Conservation (phyloP, 1,140 invertebrate genomes). For the Heliothis subflexa region DNA sequence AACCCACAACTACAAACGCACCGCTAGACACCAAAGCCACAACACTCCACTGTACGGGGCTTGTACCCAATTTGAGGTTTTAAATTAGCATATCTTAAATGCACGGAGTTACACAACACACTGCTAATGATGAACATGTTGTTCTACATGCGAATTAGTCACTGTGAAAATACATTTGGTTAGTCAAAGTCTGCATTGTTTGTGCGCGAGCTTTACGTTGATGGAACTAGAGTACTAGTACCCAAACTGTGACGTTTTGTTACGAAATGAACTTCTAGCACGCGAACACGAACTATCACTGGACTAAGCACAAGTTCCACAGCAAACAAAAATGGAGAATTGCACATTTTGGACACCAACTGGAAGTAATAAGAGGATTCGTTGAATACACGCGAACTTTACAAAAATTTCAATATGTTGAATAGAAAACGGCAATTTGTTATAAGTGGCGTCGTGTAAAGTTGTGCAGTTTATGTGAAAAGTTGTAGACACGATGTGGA, state of each 20-base stretch:
- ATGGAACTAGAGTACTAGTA: neutral
- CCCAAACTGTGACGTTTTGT: slow-evolving; percentile 20
- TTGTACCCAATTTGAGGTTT: slow-evolving; percentile 49
- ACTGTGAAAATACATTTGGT: slow-evolving; percentile 32
- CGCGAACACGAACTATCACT: slow-evolving; percentile 1
- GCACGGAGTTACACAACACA: slow-evolving; percentile 42
- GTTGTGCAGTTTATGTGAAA: slow-evolving; percentile 66
- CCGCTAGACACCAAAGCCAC: slow-evolving; percentile 39
- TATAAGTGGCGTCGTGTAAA: slow-evolving; percentile 59
- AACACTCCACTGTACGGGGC: slow-evolving; percentile 42
- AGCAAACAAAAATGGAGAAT: slow-evolving; percentile 15
- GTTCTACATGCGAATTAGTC: slow-evolving; percentile 32
- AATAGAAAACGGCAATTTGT: slow-evolving; percentile 57
- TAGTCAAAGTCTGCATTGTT: slow-evolving; percentile 34
- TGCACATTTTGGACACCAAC: slow-evolving; percentile 39
- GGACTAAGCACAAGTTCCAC: slow-evolving; percentile 23
- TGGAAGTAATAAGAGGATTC: slow-evolving; percentile 41
- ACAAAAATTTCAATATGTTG: slow-evolving; percentile 58
- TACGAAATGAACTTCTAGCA: slow-evolving; percentile 8
- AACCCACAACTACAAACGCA: slow-evolving; percentile 34
- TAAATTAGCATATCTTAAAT: slow-evolving; percentile 51
- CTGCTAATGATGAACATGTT: slow-evolving; percentile 46
- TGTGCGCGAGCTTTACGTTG: slow-evolving; percentile 1
- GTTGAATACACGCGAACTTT: slow-evolving; percentile 45
- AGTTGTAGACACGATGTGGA: slow-evolving; percentile 60